Evolutionary conservation across 1,140 invertebrate species (phyloP), one percentile per base, ranked within the genome.

Genomic region (Eubasilissa regina): DNA sequence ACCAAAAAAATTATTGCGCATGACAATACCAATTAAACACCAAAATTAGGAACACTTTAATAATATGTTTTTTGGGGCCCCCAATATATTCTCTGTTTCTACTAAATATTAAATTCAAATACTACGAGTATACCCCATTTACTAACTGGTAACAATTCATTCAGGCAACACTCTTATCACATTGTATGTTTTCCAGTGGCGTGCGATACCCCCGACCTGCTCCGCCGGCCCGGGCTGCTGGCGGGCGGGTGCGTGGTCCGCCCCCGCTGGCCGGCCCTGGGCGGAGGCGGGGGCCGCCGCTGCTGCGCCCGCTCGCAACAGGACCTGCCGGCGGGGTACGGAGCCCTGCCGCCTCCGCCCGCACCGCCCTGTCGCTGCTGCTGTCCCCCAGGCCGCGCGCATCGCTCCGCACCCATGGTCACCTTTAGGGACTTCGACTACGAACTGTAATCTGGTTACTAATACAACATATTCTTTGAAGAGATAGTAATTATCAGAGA

Each of bases 341-440:
- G 78, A 8, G 81, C 75, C 0, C 60, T 80, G 51, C 81, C 75
- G 7, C 73, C 79, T n/a, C 76, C 72, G 19, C 48, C 73, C 0
- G 47, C 44, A 4, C 19, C 70, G 21, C 68, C 72, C 11, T 58
- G 64, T 21, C 47, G 44, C 45, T 82, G 81, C 68, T 80, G 64
- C 56, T 78, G 78, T 58, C 72, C 78, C 9, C 70, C 81, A 4
- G 62, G 75, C 15, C 43, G 81, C 11, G 53, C 81, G 0, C 81
- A 83, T 68, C 76, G 81, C 13, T 83, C 81, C 1, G 81, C 81
- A 15, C 81, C 81, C 8, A 79, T 78, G 17, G 81, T 83, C 55
- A 80, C 81, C 4, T 83, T 83, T 51, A 78, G 77, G 44, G 81
- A 80, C 51, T 53, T 80, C 21, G 81, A 83, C 45, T 83, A 80